A percentile compares a stretch with the other conserved stretches of the same genome.
Conservation (phyloP, 2,888 invertebrate genomes). For the Dascillus cervinus region DNA sequence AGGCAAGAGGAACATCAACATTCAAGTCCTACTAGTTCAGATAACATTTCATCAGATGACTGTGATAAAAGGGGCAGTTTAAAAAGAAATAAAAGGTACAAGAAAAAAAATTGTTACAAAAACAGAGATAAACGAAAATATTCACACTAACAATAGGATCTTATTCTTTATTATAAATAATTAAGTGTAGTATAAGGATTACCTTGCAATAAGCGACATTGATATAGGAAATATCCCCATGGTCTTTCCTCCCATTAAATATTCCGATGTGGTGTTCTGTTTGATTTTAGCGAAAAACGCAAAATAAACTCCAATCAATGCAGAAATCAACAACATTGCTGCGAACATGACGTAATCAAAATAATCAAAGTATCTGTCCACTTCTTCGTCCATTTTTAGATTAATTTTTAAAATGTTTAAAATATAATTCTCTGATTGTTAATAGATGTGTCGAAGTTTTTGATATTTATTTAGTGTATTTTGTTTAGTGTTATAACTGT, state of each 20-base stretch:
- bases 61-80: slow-evolving; percentile 12
- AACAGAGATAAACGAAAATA: too few relatives aligned
- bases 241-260: slow-evolving; percentile 66
- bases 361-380: slow-evolving; percentile 46
- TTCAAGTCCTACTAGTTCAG: slow-evolving; percentile 14
- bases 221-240: slow-evolving; percentile 75
- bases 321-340: slow-evolving; percentile 56
- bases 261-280: slow-evolving; percentile 62
- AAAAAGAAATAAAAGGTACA: slow-evolving; percentile 10
- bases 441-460: too few relatives aligned
- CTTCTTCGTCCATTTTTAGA: slow-evolving; percentile 17
- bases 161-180: background rate
- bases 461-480: too few relatives aligned
- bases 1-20: slow-evolving; percentile 29
- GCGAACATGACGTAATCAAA: slow-evolving; percentile 61
- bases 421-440: too few relatives aligned
- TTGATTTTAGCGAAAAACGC: slow-evolving; percentile 61
- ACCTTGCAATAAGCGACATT: slow-evolving; percentile 72
- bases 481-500: too few relatives aligned
- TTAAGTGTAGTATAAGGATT: too few relatives aligned
- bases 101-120: slow-evolving; percentile 7
- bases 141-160: too few relatives aligned
- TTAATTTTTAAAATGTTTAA: too few relatives aligned
- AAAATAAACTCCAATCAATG: slow-evolving; percentile 62
- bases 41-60: slow-evolving; percentile 17